Conservation (phyloP, 2,797 vertebrate species). For the Microctenopoma lineatum region DNA sequence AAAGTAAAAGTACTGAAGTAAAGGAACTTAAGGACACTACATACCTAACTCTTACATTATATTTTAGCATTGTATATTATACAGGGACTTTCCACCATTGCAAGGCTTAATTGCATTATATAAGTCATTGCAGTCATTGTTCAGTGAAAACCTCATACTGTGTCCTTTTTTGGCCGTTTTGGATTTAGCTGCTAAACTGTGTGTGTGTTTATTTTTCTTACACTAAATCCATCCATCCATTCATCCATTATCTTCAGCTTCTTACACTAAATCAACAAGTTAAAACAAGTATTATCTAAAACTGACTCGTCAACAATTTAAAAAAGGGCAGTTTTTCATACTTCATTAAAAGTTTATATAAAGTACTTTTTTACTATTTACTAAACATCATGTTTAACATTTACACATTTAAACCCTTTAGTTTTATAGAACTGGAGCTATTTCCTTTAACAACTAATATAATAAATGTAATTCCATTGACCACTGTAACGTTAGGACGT, state of each 20-base stretch:
- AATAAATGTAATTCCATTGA: slow-evolving; percentile 16
- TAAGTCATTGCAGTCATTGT: background rate
- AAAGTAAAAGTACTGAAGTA: background rate
- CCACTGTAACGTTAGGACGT: slow-evolving; percentile 22
- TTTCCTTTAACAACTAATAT: background rate
- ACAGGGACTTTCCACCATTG: background rate
- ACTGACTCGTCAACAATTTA: background rate
- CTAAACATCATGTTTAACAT: background rate
- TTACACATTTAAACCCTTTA: background rate
- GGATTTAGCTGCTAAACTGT: background rate
- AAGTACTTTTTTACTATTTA: background rate
- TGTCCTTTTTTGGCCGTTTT: background rate
- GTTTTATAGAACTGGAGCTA: background rate
- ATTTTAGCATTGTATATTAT: too few species aligned
- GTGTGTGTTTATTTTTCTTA: background rate
- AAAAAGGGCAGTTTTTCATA: background rate
- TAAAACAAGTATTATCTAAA: background rate
- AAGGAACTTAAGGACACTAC: background rate
- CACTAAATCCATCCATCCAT: too few species aligned
- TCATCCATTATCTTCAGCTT: too few species aligned
- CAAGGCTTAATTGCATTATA: background rate
- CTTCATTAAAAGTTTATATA: background rate
- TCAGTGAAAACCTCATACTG: background rate
- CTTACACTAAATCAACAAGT: background rate
- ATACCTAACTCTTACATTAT: background rate